phyloP scores from a whole-genome alignment of 2,113 vertebrate species.

The Prietella phreatophila region DNA sequence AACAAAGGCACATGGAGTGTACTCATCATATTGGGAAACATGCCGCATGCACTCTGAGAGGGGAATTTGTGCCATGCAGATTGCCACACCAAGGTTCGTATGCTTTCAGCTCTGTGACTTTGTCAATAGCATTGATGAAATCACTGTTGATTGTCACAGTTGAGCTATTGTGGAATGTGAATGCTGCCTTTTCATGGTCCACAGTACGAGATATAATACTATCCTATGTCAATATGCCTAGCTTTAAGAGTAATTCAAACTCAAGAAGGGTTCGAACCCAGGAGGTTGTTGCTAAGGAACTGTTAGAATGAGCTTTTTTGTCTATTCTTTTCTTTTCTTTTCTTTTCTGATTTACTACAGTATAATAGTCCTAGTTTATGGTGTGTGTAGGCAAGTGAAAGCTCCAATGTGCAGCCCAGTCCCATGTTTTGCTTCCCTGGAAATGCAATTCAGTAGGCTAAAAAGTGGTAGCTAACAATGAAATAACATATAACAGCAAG shows the following conservation, averaged over 20 bases:
- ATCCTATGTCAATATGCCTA: slow-evolving; percentile 39
- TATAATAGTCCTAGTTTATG: not conserved
- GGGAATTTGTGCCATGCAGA: not conserved
- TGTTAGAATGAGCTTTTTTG: not conserved
- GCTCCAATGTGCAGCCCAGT: not conserved
- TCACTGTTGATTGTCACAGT: slow-evolving; percentile 21
- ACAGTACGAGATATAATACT: slow-evolving; percentile 23
- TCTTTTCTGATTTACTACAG: slow-evolving; percentile 18
- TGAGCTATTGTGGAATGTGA: slow-evolving; percentile 16
- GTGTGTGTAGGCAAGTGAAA: not conserved
- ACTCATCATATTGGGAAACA: not conserved
- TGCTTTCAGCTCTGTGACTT: slow-evolving; percentile 8
- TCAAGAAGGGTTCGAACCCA: slow-evolving; percentile 33
- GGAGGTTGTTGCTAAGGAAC: slow-evolving; percentile 65
- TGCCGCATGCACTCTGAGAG: not conserved
- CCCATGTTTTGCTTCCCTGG: not conserved
- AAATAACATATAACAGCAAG: no score
- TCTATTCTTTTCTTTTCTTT: not conserved
- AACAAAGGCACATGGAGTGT: not conserved
- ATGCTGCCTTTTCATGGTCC: slow-evolving; percentile 12
- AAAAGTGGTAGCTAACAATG: not conserved
- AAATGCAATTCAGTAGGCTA: not conserved
- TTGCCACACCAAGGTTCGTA: not conserved
- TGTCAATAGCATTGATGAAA: slow-evolving; percentile 11
- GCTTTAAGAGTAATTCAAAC: slow-evolving; percentile 40